Evolutionary conservation across 2,888 invertebrate genomes (phyloP).

Genomic region (Cantharis rustica): DNA sequence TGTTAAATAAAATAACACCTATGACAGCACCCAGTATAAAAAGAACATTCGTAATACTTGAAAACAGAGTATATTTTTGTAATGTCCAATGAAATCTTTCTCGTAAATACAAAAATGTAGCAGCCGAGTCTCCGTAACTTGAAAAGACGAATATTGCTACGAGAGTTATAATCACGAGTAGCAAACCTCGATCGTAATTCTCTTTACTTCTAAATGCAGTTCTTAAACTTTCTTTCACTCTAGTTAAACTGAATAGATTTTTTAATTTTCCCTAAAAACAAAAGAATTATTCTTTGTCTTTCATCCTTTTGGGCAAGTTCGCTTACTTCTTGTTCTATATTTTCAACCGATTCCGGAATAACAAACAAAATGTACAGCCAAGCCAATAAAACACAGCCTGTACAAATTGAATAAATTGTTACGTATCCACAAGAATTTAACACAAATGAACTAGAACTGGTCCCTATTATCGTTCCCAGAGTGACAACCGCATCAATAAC

Average conservation of each 20-base stretch:
- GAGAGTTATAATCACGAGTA: constrained; percentile 57
- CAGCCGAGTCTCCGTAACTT: constrained; percentile 10
- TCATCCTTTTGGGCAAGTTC: background rate
- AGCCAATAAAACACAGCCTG: constrained; percentile 55
- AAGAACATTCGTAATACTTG: constrained; percentile 59
- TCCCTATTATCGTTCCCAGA: constrained; percentile 66
- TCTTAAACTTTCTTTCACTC: constrained; percentile 59
- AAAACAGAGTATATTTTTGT: constrained; percentile 64
- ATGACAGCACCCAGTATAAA: constrained; percentile 63
- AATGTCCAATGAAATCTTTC: constrained; percentile 70
- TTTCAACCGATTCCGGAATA: constrained; percentile 60
- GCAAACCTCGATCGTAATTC: constrained; percentile 60
- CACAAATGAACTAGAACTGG: constrained; percentile 65
- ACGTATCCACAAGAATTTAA: constrained; percentile 62
- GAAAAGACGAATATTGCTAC: constrained; percentile 51
- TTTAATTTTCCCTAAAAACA: constrained; percentile 14
- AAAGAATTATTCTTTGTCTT: background rate
- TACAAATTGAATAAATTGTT: constrained; percentile 58
- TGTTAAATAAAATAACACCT: constrained; percentile 63
- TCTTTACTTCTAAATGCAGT: constrained; percentile 64
- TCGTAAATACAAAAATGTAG: constrained; percentile 65
- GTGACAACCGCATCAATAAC: constrained; percentile 65
- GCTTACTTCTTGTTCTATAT: constrained; percentile 11
- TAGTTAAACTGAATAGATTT: constrained; percentile 25
- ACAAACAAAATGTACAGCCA: constrained; percentile 58